Base-by-base conservation (phyloP, 2,797 vertebrate species). In the Sebastes baramenuke region DNA sequence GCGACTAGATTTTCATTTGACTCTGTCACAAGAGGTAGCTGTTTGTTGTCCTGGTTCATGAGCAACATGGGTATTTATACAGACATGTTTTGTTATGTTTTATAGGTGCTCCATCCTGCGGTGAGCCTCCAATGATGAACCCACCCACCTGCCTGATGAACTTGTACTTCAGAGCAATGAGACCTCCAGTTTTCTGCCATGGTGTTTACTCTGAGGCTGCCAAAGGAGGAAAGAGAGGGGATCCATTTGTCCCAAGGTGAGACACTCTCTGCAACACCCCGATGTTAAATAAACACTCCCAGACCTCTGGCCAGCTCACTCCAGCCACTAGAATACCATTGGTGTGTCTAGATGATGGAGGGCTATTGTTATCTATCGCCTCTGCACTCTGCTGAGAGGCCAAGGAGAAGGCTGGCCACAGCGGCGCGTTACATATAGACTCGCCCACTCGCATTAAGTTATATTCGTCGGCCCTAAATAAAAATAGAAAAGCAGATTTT, bases 401-500 rank as follows among this genome's bases (percentile, higher is more conserved):
- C 90, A 83, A 88, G 82, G 84, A 85, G 88, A 88, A 74, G 88
- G 77, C 80, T 74, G 79, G 83, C 85, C 86, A 79, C 68, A 60
- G 68, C 60, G 55, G 61, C 73, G 24, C 27, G 85, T 77, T 87
- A 82, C 91, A 90, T 86, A 93, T 88, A 83, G 91, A 84, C 89
- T 93, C 85, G 74, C 92, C 92, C 91, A 92, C 93, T 88, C 83
- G 3, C 84, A 86, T 90, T 87, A 89, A 84, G 85, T 79, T 80
- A 49, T 88, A 91, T 92, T 91, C 86, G 85, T 94, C 90, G 92
- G 82, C 64, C 90, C 94, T 94, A 96, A 96, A 96, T 94, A 96
- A 96, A 96, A 93, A 93, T 90, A 93, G 92, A 87, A 95, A 93
- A 81, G 89, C 84, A 91, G 90, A 94, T 95, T 95, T 95, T 92